Evolutionary conservation across 1,140 invertebrate species (phyloP), one percentile per base, ranked within the genome.

Genomic region (Trichomalopsis sarcophagae): DNA sequence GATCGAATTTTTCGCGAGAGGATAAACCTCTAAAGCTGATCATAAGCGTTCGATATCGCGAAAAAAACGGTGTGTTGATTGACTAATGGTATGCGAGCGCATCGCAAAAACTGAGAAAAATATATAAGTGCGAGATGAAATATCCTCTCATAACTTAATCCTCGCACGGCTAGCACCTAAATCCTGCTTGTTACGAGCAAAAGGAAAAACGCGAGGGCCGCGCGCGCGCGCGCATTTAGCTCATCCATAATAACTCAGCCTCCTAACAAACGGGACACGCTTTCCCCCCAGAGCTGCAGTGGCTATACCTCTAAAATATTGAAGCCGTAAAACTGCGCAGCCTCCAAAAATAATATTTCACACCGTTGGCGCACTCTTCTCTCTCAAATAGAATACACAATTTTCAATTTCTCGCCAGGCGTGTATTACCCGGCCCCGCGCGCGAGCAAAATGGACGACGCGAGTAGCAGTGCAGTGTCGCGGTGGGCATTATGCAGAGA

Each of bases 291-390:
- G 27, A 27, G 27, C 27, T 27, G 27, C 27, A 27, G 47, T 27
- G 17, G 55, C 17, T 6, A 7, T 5, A 4, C 17, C 55, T 62
- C 55, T 62, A 62, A 62, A 68, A 84, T 80, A 79, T 80, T 75
- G 78, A 85, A 68, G 50, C 27, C 44, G 21, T 40, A 47, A 71
- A 81, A 33, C 36, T 27, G 23, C 7, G 23, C 40, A 0, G 14
- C 14, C 77, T 62, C 76, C 47, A 55, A 80, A 84, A 84, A 84
- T 80, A 84, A 80, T 80, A 80, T 27, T 75, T 80, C 77, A 84
- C 30, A 40, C 13, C 2, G 17, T 7, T 9, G 5, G 10, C 40
- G 7, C 3, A 62, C 55, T 4, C 21, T 10, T 66, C 74, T 76
- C 55, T 68, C 55, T 66, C 81, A 47, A 74, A 80, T 44, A 80